Percentiles rank a stretch among this genome's conserved stretches.
Conservation (phyloP, 2,888 invertebrate species). For the Panorpa germanica region DNA sequence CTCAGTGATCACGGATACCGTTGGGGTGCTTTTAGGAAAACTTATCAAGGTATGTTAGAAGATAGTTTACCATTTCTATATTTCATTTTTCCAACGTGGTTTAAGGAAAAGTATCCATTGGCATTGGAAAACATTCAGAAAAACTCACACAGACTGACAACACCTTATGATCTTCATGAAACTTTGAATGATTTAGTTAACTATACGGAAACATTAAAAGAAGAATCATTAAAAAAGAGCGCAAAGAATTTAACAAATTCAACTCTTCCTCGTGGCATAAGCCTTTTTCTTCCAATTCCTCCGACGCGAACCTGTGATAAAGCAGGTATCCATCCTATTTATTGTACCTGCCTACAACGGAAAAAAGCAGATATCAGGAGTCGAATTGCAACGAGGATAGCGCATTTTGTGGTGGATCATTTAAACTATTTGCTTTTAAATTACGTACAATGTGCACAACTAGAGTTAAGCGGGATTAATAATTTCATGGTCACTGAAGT, state of each 20-base stretch:
- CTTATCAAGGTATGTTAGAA: constrained; percentile 60
- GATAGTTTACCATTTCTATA: constrained; percentile 62
- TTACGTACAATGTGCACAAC: constrained; percentile 42
- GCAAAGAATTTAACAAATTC: constrained; percentile 18
- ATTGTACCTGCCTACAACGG: constrained; percentile 60
- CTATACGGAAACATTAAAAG: constrained; percentile 23
- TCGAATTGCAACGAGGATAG: constrained; percentile 26
- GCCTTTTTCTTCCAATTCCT: constrained; percentile 49
- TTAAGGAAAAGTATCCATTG: constrained; percentile 32
- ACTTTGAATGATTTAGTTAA: constrained; percentile 45
- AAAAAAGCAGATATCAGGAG: constrained; percentile 25
- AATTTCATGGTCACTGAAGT: constrained; percentile 37
- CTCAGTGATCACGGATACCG: constrained; percentile 75
- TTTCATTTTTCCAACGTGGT: constrained; percentile 45
- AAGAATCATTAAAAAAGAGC: constrained; percentile 20
- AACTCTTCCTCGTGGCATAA: constrained; percentile 31
- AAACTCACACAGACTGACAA: constrained; percentile 48
- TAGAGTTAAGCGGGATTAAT: constrained; percentile 38
- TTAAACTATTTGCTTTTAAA: constrained; percentile 42
- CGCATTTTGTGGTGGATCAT: constrained; percentile 36
- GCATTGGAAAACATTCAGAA: constrained; percentile 38
- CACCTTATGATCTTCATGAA: constrained; percentile 61
- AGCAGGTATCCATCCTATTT: constrained; percentile 55
- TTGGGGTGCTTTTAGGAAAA: constrained; percentile 59
- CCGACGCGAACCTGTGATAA: constrained; percentile 43